Conservation (phyloP, 2,888 invertebrate species). For the Drosophila cognata region DNA sequence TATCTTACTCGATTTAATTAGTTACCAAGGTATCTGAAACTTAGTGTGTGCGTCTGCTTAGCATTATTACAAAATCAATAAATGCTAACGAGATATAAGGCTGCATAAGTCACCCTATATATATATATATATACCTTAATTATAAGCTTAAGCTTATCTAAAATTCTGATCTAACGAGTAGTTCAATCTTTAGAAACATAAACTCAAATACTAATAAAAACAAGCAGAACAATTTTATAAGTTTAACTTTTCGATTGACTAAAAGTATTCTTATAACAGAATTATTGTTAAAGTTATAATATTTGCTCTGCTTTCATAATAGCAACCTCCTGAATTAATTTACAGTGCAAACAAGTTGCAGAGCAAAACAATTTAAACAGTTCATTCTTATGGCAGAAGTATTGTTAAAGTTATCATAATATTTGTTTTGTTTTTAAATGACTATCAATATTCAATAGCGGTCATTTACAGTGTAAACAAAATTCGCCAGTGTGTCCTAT, state of each 20-base stretch:
- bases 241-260: neutral
- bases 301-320: neutral
- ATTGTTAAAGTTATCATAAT: neutral
- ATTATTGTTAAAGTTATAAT: neutral
- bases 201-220: conserved; percentile 16
- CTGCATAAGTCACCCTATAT: neutral
- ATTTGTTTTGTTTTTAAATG: neutral
- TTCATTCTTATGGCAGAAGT: neutral
- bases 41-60: neutral
- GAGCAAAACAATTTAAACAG: neutral
- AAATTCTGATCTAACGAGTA: neutral
- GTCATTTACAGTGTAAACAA: neutral
- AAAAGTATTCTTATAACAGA: neutral
- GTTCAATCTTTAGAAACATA: neutral
- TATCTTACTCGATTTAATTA: conserved; percentile 60
- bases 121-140: neutral
- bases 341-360: neutral
- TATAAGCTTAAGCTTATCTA: neutral
- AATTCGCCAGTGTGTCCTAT: neutral
- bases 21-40: conserved; percentile 20
- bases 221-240: neutral
- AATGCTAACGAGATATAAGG: neutral
- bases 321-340: neutral
- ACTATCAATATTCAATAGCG: neutral
- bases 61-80: conserved; percentile 38